Evolutionary conservation across 2,797 vertebrate species (phyloP).

Genomic region (Lagocephalus sceleratus): DNA sequence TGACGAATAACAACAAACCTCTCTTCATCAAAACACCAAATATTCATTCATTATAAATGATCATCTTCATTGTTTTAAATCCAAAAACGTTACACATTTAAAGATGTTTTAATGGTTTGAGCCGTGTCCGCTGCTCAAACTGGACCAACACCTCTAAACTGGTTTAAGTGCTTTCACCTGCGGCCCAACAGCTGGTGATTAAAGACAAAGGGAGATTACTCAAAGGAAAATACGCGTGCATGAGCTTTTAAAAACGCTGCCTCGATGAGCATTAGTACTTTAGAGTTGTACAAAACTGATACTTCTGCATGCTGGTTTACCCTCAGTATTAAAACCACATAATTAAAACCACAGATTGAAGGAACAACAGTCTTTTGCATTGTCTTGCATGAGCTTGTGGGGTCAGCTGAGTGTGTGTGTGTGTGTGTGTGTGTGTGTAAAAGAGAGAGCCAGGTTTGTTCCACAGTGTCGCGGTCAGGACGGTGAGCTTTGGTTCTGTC

Average conservation of each 20-base stretch:
- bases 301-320: constrained; percentile 37
- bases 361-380: constrained; percentile 40
- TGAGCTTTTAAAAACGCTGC: constrained; percentile 34
- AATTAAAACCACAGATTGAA: constrained; percentile 30
- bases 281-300: constrained; percentile 14
- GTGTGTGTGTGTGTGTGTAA: not conserved
- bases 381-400: constrained; percentile 48
- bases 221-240: constrained; percentile 2
- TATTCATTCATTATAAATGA: too few relatives aligned
- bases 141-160: too few relatives aligned
- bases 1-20: too few relatives aligned
- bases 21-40: too few relatives aligned
- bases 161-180: constrained; percentile 2
- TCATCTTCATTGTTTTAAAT: too few relatives aligned
- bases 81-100: too few relatives aligned
- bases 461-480: too few relatives aligned
- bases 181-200: constrained; percentile 18
- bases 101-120: too few relatives aligned
- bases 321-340: constrained; percentile 33
- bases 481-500: too few relatives aligned
- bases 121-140: too few relatives aligned
- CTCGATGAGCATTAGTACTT: constrained; percentile 54
- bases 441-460: too few relatives aligned
- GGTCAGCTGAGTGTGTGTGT: not conserved
- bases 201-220: constrained; percentile 3